These are phyloP conservation scores for Holotrichia oblita DNA, from an alignment of 1,140 invertebrate species.

Conservation along the genomic window DNA sequence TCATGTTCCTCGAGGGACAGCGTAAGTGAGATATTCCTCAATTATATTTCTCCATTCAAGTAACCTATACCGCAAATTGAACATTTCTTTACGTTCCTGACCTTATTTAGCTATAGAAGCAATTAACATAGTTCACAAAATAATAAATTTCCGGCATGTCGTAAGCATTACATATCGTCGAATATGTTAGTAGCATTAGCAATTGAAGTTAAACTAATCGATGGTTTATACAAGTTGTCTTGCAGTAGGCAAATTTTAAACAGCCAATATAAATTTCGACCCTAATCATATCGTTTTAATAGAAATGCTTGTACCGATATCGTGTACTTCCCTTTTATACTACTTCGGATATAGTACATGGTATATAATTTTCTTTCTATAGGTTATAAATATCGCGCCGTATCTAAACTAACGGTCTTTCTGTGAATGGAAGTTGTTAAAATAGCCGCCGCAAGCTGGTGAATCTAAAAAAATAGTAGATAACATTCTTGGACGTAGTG, in stretches of 20 bases:
- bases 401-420: slow-evolving; percentile 6
- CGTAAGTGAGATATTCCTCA: not conserved
- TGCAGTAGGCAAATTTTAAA: not conserved
- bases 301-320: not conserved
- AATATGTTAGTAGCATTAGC: not conserved
- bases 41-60: not conserved
- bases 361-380: slow-evolving; percentile 24
- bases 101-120: not conserved
- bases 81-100: not conserved
- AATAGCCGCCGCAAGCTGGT: not conserved
- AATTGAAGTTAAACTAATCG: no score
- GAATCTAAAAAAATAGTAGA: not conserved
- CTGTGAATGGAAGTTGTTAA: no score
- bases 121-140: not conserved
- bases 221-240: not conserved
- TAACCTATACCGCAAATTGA: not conserved
- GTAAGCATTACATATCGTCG: not conserved
- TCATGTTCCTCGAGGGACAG: not conserved
- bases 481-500: not conserved
- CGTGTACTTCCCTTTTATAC: not conserved
- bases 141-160: not conserved
- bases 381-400: slow-evolving; percentile 7
- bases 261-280: not conserved
- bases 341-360: not conserved
- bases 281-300: not conserved